Percentiles rank a stretch among this genome's conserved stretches.
Evolutionary conservation across 1,140 invertebrate species (phyloP).

Genomic region (Coboldia fuscipes): DNA sequence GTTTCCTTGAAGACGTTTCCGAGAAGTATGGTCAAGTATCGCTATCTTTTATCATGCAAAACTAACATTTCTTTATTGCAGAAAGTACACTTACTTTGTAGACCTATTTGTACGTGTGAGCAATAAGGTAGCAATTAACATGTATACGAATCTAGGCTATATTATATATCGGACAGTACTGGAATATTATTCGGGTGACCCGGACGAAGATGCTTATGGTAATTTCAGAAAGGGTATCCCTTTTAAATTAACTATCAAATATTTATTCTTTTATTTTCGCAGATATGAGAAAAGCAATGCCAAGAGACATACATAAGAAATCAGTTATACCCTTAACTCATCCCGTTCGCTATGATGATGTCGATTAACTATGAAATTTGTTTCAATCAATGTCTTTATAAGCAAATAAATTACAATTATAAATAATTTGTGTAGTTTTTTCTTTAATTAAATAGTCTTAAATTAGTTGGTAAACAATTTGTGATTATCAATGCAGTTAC

Average conservation of each 20-base stretch:
- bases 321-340: conserved; percentile 84
- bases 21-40: conserved; percentile 48
- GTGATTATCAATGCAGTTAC: too few species aligned
- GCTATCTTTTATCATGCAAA: conserved; percentile 3
- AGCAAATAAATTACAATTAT: too few species aligned
- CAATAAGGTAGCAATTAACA: conserved; percentile 90
- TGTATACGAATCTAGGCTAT: conserved; percentile 95
- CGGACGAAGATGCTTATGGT: conserved; percentile 98
- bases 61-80: conserved; percentile 24
- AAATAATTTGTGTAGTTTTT: too few species aligned
- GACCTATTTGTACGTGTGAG: conserved; percentile 96
- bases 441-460: too few species aligned
- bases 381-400: too few species aligned
- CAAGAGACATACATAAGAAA: conserved; percentile 77
- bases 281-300: conserved; percentile 98
- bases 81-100: conserved; percentile 94
- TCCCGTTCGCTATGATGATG: conserved; percentile 87
- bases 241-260: conserved; percentile 2
- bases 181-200: conserved; percentile 93
- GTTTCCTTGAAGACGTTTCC: conserved; percentile 82
- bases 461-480: too few species aligned
- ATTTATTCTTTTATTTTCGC: conserved; percentile 19
- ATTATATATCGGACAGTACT: conserved; percentile 88
- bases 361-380: too few species aligned
- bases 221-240: conserved; percentile 12